Conservation (phyloP, 2,797 vertebrate species). For the Percopsis omiscomaycus region DNA sequence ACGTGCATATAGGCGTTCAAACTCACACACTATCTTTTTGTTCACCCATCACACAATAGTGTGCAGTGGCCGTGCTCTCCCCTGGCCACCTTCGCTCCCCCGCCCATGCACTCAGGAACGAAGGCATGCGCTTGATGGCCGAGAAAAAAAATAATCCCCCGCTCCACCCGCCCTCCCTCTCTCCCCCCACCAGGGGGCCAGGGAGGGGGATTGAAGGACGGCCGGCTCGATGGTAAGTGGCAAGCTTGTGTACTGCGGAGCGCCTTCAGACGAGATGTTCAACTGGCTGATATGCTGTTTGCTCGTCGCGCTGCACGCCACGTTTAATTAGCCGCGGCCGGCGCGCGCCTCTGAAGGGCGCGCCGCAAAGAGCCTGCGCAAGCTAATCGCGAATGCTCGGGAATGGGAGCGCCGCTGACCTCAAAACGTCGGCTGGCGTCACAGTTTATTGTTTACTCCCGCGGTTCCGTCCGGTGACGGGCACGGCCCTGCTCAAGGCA, state of each 20-base stretch:
- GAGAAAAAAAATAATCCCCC: conserved; percentile 59
- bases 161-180: conserved; percentile 58
- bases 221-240: background rate
- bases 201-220: conserved; percentile 11
- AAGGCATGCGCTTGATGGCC: conserved; percentile 70
- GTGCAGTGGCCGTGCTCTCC: conserved; percentile 66
- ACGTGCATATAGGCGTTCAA: conserved; percentile 20
- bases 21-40: conserved; percentile 31
- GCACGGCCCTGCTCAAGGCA: conserved; percentile 57
- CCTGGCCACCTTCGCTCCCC: conserved; percentile 64
- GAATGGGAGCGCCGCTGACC: conserved; percentile 72
- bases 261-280: conserved; percentile 63
- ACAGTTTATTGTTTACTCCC: conserved; percentile 69
- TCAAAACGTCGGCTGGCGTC: conserved; percentile 79
- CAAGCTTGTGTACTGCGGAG: conserved; percentile 61
- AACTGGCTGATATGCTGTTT: conserved; percentile 66
- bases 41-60: conserved; percentile 55
- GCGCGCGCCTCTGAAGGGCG: conserved; percentile 56
- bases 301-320: conserved; percentile 68
- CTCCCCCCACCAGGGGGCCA: conserved; percentile 41
- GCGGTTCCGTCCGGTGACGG: conserved; percentile 55
- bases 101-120: conserved; percentile 44
- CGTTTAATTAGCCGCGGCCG: conserved; percentile 60
- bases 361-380: conserved; percentile 58
- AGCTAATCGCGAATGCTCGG: conserved; percentile 70